Conservation (phyloP, 2,888 invertebrate genomes). For the Cyrtodaria siliqua region DNA sequence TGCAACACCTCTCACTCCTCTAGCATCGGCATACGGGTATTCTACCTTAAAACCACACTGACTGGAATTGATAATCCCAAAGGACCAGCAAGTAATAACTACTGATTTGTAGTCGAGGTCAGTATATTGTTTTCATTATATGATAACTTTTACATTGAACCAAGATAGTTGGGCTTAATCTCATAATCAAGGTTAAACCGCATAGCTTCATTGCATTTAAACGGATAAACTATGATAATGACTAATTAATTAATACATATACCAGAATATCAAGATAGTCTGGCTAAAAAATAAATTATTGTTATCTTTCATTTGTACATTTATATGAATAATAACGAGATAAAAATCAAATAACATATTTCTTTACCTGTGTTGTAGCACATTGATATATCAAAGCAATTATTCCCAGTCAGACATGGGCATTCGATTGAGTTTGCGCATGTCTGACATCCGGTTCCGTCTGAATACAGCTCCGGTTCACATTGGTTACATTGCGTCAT, state of each 20-base stretch:
- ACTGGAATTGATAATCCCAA: too few species aligned
- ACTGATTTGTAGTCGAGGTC: too few species aligned
- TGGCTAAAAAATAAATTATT: neutral
- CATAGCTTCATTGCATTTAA: too few species aligned
- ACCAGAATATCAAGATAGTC: neutral
- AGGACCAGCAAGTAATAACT: too few species aligned
- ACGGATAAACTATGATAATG: too few species aligned
- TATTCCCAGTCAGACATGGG: constrained; percentile 49
- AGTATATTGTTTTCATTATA: too few species aligned
- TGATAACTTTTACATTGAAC: too few species aligned
- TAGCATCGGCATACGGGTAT: too few species aligned
- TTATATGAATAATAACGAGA: neutral
- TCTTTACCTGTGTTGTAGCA: constrained; percentile 69
- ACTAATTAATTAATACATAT: neutral
- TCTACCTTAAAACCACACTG: too few species aligned
- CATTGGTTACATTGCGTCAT: constrained; percentile 4
- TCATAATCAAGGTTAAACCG: too few species aligned
- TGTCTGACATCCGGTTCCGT: constrained; percentile 62
- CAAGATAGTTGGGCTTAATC: too few species aligned
- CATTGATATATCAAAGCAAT: constrained; percentile 61
- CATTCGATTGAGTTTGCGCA: constrained; percentile 65
- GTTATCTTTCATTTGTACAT: neutral
- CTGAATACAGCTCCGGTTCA: constrained; percentile 5
- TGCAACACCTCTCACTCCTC: too few species aligned
- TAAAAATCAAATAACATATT: neutral